These are phyloP conservation scores for Melanogrammus aeglefinus DNA, from an alignment of 2,797 vertebrate genomes.

Conservation along the genomic window DNA sequence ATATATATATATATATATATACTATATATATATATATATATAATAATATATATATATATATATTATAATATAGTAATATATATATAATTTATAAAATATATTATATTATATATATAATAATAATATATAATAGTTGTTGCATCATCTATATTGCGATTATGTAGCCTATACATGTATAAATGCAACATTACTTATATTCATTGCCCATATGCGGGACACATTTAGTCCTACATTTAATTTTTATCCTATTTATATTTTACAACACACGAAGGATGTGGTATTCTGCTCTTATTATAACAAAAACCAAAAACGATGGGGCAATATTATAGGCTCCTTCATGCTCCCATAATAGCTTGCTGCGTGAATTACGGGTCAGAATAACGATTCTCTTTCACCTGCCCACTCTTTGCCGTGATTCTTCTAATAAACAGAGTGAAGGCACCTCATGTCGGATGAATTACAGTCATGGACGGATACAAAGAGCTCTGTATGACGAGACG, in stretches of 20 bases:
- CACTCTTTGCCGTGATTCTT: background rate
- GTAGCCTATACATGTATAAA: background rate
- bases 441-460: background rate
- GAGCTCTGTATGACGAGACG: conserved; percentile 54
- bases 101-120: no score
- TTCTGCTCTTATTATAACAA: background rate
- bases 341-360: background rate
- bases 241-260: no score
- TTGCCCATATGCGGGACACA: background rate
- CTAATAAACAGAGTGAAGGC: background rate
- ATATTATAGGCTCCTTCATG: background rate
- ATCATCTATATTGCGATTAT: no score
- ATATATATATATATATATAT: no score
- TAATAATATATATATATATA: no score
- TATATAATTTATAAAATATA: no score
- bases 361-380: background rate
- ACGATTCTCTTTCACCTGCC: background rate
- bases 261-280: background rate
- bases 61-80: no score
- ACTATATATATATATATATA: no score
- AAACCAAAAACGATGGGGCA: background rate
- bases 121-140: no score
- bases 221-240: background rate
- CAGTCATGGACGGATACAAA: conserved; percentile 36
- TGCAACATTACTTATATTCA: background rate